Evolutionary conservation across 2,888 invertebrate genomes (phyloP).

Genomic region (Eupeodes latifasciatus): DNA sequence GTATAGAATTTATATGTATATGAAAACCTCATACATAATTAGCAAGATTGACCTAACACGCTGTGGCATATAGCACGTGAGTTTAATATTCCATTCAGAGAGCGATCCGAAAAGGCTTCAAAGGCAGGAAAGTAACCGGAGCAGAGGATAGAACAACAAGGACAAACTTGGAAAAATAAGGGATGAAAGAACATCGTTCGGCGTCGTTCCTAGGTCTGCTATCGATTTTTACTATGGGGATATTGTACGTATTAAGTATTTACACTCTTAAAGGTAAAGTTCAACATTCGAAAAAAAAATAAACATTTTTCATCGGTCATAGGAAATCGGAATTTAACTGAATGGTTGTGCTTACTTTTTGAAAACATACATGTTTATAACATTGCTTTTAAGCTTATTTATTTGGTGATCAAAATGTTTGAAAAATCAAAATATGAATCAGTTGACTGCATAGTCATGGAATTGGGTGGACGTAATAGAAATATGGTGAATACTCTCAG

Average conservation of each 20-base stretch:
- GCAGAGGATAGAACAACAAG: not conserved
- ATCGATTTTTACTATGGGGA: slow-evolving; percentile 19
- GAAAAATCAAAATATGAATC: too few relatives aligned
- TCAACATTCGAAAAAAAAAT: not conserved
- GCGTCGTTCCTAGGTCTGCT: not conserved
- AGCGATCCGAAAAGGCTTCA: not conserved
- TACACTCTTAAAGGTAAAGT: not conserved
- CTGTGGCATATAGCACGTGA: slow-evolving; percentile 50
- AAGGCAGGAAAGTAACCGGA: not conserved
- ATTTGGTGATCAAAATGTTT: too few relatives aligned
- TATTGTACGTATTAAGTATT: too few relatives aligned
- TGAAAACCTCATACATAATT: slow-evolving; percentile 40
- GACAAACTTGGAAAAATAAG: not conserved
- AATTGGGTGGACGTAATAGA: too few relatives aligned
- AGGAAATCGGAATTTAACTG: too few relatives aligned
- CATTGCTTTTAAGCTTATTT: too few relatives aligned
- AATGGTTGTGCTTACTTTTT: too few relatives aligned
- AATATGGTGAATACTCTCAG: too few relatives aligned
- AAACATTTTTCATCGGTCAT: not conserved
- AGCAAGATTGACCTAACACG: slow-evolving; percentile 68
- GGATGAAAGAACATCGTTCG: slow-evolving; percentile 4
- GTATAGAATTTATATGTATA: slow-evolving; percentile 3
- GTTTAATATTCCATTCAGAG: slow-evolving; percentile 26
- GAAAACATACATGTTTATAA: too few relatives aligned
- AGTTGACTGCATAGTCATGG: too few relatives aligned